A percentile compares a stretch with the other conserved stretches of the same genome.
Evolutionary conservation across 2,888 invertebrate species (phyloP).

Genomic region (Tipula confusa): DNA sequence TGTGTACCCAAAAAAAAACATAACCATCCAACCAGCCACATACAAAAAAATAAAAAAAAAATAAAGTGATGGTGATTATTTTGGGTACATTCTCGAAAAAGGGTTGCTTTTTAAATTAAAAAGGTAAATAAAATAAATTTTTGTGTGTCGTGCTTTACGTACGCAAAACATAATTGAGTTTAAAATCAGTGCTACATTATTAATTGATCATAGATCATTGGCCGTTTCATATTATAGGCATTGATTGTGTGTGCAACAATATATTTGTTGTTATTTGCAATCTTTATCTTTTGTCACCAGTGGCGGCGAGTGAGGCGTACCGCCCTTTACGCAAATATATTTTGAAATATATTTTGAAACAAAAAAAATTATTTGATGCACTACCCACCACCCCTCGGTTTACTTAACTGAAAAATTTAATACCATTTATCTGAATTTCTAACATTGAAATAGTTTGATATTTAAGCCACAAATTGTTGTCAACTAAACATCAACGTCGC

Average conservation of each 20-base stretch:
- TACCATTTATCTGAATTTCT: too few relatives aligned
- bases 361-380: not conserved
- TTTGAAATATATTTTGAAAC: too few relatives aligned
- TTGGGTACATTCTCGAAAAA: not conserved
- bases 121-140: not conserved
- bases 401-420: too few relatives aligned
- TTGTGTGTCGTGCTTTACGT: not conserved
- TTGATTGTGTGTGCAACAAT: not conserved
- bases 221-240: not conserved
- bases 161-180: constrained; percentile 21
- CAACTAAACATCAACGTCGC: too few relatives aligned
- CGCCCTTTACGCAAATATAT: too few relatives aligned
- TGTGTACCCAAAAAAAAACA: not conserved
- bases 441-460: too few relatives aligned
- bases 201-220: constrained; percentile 7
- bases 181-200: constrained; percentile 20
- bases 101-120: constrained; percentile 8
- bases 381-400: too few relatives aligned
- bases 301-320: too few relatives aligned
- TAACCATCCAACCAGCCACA: not conserved
- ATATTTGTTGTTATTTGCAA: too few relatives aligned
- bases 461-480: too few relatives aligned
- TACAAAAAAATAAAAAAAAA: too few relatives aligned
- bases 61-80: constrained; percentile 25
- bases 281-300: too few relatives aligned